Percentiles rank a stretch among this genome's conserved stretches.
phyloP scores from a whole-genome alignment of 2,797 vertebrate species.

The Periophthalmus magnuspinnatus region DNA sequence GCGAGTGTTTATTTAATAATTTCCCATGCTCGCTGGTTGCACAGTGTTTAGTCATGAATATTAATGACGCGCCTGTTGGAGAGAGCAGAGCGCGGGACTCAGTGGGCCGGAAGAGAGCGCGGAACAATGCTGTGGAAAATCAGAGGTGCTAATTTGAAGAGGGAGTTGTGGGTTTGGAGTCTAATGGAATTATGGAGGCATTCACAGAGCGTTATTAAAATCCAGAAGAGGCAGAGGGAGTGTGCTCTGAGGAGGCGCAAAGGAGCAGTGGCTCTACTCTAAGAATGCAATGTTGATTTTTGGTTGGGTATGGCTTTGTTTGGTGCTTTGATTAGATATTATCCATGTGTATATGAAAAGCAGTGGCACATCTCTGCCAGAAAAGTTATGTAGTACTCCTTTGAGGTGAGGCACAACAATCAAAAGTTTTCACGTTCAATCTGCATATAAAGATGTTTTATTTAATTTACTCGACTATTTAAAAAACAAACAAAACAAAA shows the following conservation, averaged over 20 bases:
- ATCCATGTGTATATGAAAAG: too few relatives aligned
- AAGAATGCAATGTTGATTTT: not conserved
- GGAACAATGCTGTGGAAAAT: slow-evolving; percentile 44
- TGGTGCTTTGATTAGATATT: too few relatives aligned
- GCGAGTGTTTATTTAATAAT: slow-evolving; percentile 57
- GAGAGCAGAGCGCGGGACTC: slow-evolving; percentile 54
- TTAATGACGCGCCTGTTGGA: slow-evolving; percentile 54
- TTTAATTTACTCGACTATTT: too few relatives aligned
- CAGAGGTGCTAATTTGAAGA: slow-evolving; percentile 34
- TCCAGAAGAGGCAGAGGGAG: not conserved
- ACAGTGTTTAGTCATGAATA: slow-evolving; percentile 64
- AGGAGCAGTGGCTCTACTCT: slow-evolving; percentile 3
- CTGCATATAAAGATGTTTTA: too few relatives aligned
- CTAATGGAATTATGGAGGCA: slow-evolving; percentile 7
- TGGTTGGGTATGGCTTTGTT: not conserved
- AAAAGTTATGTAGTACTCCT: too few relatives aligned
- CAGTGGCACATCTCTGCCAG: too few relatives aligned
- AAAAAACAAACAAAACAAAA: too few relatives aligned
- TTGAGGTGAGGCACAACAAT: too few relatives aligned
- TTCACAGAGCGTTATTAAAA: not conserved
- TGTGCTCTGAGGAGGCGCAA: not conserved
- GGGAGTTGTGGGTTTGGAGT: slow-evolving; percentile 31
- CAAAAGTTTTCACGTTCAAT: too few relatives aligned
- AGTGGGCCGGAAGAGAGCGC: slow-evolving; percentile 42
- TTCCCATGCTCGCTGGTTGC: slow-evolving; percentile 41